Evolutionary conservation across 2,888 invertebrate species (phyloP), one percentile per base, ranked within the genome.

Genomic region (Cerastoderma edule): DNA sequence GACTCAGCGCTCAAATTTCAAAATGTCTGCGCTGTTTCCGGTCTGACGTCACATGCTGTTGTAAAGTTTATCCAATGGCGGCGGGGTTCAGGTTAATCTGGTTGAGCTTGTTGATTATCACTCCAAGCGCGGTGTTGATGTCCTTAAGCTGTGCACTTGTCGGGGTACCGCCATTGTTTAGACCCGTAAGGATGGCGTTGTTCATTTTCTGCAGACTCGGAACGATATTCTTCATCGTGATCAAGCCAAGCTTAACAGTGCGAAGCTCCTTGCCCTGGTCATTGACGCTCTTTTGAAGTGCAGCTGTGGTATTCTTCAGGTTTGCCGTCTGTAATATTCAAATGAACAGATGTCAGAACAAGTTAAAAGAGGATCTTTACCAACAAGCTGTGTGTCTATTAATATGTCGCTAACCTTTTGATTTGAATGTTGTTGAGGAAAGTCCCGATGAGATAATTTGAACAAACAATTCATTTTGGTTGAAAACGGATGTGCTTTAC

Each of bases 161-260:
- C 4, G 53, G 57, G 4, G 48, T 22, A 2, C 50, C 33, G 4
- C 60, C 56, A 16, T 32, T 60, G 24, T 57, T 69, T 19, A 80
- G 35, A 19, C 72, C 63, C 5, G 39, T 68, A 0, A 75, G 67
- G 28, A 81, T 48, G 10, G 65, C 67, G 67, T 75, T 78, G 67
- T 82, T 82, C 81, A 82, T 82, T 2, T 60, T 33, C 27, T 73
- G 73, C 24, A 82, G 72, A 10, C 74, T 72, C 0, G 75, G 78
- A 4, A 82, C 57, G 8, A 75, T 57, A 24, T 66, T 76, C 67
- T 82, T 82, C 56, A 82, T 69, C 16, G 56, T 24, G 2, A 67
- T 44, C 24, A 78, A 60, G n/a, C 76, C 78, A 27, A 50, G 48
- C 30, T 69, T 48, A 32, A 82, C 53, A 4, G 35, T 32, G n/a